Percentiles rank a stretch among this genome's conserved stretches.
These are phyloP conservation scores for Heterotilapia buettikoferi DNA, from an alignment of 2,113 vertebrate genomes.

Conservation along the genomic window DNA sequence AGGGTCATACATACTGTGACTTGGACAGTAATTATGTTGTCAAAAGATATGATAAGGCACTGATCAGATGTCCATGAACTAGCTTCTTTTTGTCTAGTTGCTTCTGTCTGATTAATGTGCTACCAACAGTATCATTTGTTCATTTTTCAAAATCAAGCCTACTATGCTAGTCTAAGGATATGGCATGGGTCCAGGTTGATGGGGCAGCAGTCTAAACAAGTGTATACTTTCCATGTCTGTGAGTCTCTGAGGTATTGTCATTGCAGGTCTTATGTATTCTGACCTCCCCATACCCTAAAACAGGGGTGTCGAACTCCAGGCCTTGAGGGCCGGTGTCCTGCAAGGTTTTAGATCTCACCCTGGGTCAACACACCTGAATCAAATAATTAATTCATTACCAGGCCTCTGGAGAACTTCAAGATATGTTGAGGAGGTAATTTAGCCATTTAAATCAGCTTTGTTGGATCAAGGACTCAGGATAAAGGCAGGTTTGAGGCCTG, in stretches of 20 bases:
- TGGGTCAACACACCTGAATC: not conserved
- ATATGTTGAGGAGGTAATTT: not conserved
- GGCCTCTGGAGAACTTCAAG: not conserved
- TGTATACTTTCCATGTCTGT: not conserved
- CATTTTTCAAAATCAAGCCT: not conserved
- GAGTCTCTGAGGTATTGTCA: not conserved
- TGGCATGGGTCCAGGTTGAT: not conserved
- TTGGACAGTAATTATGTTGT: not conserved
- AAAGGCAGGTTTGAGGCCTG: not conserved
- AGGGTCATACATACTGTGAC: not conserved
- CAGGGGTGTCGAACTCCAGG: not conserved
- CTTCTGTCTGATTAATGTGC: not conserved
- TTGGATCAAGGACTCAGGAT: not conserved
- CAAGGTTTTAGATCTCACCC: not conserved
- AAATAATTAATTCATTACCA: fast-evolving
- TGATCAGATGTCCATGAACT: not conserved
- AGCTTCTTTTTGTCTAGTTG: not conserved
- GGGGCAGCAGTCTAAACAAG: not conserved
- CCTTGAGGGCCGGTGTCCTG: not conserved
- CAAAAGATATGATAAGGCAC: not conserved
- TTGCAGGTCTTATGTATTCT: not conserved
- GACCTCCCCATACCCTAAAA: not conserved
- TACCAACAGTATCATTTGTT: not conserved
- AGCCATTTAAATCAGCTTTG: not conserved
- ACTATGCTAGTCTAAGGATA: not conserved